Evolutionary conservation across 2,888 invertebrate genomes (phyloP).

Genomic region (Synanthedon tipuliformis): DNA sequence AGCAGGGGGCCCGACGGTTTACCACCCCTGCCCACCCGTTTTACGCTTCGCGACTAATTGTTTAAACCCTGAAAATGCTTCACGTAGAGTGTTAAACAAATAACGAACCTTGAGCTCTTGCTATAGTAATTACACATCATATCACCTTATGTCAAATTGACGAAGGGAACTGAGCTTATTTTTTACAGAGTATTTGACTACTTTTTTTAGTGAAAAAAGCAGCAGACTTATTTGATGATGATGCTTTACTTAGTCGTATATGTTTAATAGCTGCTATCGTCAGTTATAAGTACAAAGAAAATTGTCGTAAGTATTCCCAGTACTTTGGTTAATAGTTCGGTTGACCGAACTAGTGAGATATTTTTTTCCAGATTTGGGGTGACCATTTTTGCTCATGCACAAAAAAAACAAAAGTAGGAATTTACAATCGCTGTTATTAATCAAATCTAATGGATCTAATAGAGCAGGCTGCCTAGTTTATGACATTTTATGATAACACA

Average conservation of each 20-base stretch:
- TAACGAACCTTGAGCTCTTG: neutral
- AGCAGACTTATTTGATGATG: too few species aligned
- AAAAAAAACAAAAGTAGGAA: neutral
- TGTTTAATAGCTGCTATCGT: slow-evolving; percentile 6
- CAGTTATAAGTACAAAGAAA: neutral
- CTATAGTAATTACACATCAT: neutral
- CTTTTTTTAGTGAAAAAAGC: too few species aligned
- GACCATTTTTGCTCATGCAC: neutral
- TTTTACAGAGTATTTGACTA: too few species aligned
- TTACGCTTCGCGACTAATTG: slow-evolving; percentile 26
- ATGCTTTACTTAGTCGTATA: neutral
- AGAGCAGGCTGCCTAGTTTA: too few species aligned
- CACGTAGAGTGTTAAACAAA: neutral
- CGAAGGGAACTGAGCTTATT: too few species aligned
- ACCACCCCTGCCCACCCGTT: slow-evolving; percentile 23
- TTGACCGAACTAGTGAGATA: too few species aligned
- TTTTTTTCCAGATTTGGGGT: too few species aligned
- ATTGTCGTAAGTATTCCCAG: too few species aligned
- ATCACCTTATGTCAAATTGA: too few species aligned
- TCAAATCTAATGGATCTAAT: too few species aligned
- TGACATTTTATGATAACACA: too few species aligned
- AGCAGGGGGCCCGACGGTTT: slow-evolving; percentile 25
- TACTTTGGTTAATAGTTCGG: too few species aligned
- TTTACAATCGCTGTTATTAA: neutral
- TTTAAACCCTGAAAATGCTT: slow-evolving; percentile 15